Percentiles rank a stretch among this genome's conserved stretches.
These are phyloP conservation scores for Saxidomus purpurata DNA, from an alignment of 1,140 invertebrate species.

Conservation along the genomic window DNA sequence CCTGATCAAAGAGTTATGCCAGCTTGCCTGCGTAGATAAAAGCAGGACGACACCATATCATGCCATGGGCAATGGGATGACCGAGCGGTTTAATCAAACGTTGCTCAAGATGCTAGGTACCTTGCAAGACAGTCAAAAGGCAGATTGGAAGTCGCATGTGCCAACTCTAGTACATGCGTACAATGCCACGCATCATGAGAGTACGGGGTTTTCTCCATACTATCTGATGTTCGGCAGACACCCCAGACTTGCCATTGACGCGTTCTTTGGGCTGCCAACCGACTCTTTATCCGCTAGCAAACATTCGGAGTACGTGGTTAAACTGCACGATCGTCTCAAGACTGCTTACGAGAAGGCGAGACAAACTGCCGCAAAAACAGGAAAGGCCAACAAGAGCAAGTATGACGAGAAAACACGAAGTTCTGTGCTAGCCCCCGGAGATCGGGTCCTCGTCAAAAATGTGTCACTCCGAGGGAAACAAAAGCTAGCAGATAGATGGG, in stretches of 20 bases:
- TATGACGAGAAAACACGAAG: neutral
- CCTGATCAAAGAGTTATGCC: conserved; percentile 66
- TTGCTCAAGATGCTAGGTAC: no score
- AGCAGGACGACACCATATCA: conserved; percentile 51
- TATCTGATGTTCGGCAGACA: conserved; percentile 70
- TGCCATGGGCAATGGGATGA: conserved; percentile 30
- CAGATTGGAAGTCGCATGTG: conserved; percentile 31
- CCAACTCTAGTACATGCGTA: conserved; percentile 63
- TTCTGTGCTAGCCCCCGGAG: neutral
- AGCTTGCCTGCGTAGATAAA: conserved; percentile 54
- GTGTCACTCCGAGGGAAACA: conserved; percentile 24
- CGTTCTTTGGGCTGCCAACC: conserved; percentile 38
- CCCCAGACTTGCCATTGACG: conserved; percentile 58
- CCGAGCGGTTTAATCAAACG: no score
- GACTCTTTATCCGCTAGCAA: neutral
- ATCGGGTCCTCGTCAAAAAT: no score
- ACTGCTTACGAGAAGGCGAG: neutral
- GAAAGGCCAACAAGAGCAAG: neutral
- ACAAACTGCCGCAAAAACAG: neutral
- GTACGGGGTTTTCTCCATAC: no score
- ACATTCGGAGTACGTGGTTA: neutral
- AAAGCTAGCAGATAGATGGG: conserved; percentile 38
- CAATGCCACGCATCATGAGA: no score
- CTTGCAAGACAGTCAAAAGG: no score
- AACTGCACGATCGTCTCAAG: neutral